Percentiles rank a stretch among this genome's conserved stretches.
phyloP scores from a whole-genome alignment of 2,113 vertebrate genomes.

The Dermatemys mawii region DNA sequence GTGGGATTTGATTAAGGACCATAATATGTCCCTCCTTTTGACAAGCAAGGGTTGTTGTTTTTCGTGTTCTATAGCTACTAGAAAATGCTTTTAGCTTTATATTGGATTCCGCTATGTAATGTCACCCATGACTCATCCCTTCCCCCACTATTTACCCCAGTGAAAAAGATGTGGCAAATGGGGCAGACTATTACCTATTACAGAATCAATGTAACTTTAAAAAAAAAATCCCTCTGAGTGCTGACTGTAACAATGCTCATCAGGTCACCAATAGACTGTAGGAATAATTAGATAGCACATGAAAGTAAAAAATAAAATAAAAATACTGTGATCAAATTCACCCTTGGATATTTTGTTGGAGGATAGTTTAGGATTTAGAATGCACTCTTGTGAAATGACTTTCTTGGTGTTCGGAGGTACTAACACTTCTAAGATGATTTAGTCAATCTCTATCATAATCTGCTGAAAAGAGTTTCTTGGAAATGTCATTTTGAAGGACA shows the following conservation, averaged over 20 bases:
- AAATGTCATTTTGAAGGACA: neutral
- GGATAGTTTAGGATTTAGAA: neutral
- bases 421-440: neutral
- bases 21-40: neutral
- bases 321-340: neutral
- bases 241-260: neutral
- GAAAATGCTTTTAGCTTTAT: neutral
- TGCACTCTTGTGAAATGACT: neutral
- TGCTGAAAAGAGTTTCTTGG: neutral
- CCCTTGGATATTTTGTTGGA: neutral
- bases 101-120: neutral
- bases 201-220: neutral
- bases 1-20: neutral
- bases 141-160: rapidly evolving
- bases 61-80: neutral
- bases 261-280: neutral
- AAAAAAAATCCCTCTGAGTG: rapidly evolving
- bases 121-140: neutral
- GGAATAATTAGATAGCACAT: neutral
- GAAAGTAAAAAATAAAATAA: neutral
- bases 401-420: neutral
- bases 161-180: neutral
- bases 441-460: rapidly evolving
- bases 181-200: neutral
- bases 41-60: neutral